Evolutionary conservation across 2,113 vertebrate genomes (phyloP).

Genomic region (Chionomys nivalis): DNA sequence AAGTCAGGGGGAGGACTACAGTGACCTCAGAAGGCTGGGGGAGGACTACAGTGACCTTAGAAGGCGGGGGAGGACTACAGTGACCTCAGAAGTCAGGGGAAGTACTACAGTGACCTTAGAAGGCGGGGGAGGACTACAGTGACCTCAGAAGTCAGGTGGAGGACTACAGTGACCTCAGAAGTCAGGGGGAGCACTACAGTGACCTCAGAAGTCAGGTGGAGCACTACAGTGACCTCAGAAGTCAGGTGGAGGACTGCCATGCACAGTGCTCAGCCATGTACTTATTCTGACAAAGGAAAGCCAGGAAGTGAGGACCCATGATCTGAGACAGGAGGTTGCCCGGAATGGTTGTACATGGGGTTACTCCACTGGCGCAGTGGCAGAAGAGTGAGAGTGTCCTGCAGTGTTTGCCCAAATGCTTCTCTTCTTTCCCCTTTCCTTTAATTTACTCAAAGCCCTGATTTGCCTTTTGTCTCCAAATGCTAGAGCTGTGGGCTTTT

Average conservation of each 20-base stretch:
- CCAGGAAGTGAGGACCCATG: not conserved
- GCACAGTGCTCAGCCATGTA: not conserved
- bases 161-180: not conserved
- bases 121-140: too few species aligned
- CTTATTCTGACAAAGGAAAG: not conserved
- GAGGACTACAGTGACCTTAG: not conserved
- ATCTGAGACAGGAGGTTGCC: not conserved
- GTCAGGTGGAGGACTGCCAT: not conserved
- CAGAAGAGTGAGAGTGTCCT: not conserved
- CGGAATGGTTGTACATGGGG: not conserved
- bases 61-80: not conserved
- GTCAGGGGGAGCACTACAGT: too few species aligned
- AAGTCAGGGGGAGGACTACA: not conserved
- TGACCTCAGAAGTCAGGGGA: too few species aligned
- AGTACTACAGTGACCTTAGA: not conserved
- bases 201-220: too few species aligned
- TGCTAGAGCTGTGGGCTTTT: not conserved
- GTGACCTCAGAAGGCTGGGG: too few species aligned
- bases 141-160: too few species aligned
- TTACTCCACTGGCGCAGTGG: not conserved
- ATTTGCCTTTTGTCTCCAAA: conserved; percentile 15
- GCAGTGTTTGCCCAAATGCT: not conserved
- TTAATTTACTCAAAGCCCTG: not conserved
- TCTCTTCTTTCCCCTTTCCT: not conserved
- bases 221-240: not conserved